These are phyloP conservation scores for Ascaphus truei DNA, from an alignment of 2,113 vertebrate species.

Conservation along the genomic window DNA sequence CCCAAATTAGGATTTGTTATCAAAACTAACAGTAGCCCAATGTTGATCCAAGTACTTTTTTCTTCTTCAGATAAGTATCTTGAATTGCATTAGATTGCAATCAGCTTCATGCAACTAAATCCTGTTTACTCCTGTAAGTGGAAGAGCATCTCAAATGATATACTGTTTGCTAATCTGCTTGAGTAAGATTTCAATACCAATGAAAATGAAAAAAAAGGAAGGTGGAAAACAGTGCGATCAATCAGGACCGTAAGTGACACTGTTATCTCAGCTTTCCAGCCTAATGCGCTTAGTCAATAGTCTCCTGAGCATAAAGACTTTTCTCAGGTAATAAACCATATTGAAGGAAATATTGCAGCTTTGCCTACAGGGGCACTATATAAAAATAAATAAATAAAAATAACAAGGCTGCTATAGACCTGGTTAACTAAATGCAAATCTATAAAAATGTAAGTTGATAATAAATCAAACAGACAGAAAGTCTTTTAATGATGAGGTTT, in stretches of 20 bases:
- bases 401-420: neutral
- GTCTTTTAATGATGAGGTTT: neutral
- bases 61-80: slow-evolving; percentile 44
- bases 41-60: slow-evolving; percentile 22
- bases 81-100: slow-evolving; percentile 42
- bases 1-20: slow-evolving; percentile 40
- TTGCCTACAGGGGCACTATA: neutral
- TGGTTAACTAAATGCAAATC: neutral
- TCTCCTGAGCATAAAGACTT: slow-evolving; percentile 10
- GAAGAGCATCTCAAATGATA: slow-evolving; percentile 33
- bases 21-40: slow-evolving; percentile 41
- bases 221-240: slow-evolving; percentile 1
- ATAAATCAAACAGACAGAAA: neutral
- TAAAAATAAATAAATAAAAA: neutral
- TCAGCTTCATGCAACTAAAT: slow-evolving; percentile 46
- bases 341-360: neutral
- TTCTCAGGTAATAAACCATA: slow-evolving; percentile 10
- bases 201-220: slow-evolving; percentile 22
- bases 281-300: slow-evolving; percentile 29
- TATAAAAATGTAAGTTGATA: neutral
- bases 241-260: neutral
- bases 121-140: slow-evolving; percentile 40
- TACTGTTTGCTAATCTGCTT: slow-evolving; percentile 37
- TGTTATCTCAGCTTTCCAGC: slow-evolving; percentile 43
- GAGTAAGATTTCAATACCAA: slow-evolving; percentile 4